phyloP scores from a whole-genome alignment of 2,797 vertebrate species.

The Chrysocyon brachyurus region DNA sequence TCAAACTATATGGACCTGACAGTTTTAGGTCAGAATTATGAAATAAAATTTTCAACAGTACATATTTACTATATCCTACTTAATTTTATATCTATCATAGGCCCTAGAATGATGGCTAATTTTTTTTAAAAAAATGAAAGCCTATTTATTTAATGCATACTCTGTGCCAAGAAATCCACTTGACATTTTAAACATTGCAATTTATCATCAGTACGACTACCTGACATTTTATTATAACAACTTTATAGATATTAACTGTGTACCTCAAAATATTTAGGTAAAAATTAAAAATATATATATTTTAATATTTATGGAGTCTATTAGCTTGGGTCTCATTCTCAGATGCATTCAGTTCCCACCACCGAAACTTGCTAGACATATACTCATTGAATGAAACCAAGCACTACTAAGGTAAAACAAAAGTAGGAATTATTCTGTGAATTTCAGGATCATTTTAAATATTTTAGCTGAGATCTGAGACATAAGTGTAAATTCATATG shows the following conservation, averaged over 20 bases:
- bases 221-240: background rate
- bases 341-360: background rate
- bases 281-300: background rate
- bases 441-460: background rate
- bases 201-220: background rate
- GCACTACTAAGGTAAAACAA: background rate
- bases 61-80: background rate
- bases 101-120: background rate
- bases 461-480: background rate
- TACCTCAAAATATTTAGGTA: background rate
- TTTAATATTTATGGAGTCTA: background rate
- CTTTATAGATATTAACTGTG: background rate
- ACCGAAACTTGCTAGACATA: background rate
- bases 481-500: background rate
- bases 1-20: background rate
- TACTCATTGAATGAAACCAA: background rate
- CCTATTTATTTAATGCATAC: background rate
- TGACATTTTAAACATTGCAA: background rate
- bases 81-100: background rate
- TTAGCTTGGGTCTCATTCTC: background rate
- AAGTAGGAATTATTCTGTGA: background rate
- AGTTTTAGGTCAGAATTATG: conserved; percentile 5
- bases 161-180: background rate
- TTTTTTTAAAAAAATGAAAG: background rate
- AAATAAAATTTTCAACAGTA: conserved; percentile 5